A percentile compares a stretch with the other conserved stretches of the same genome.
These are phyloP conservation scores for Diprion similis DNA, from an alignment of 1,140 invertebrate genomes.

Conservation along the genomic window DNA sequence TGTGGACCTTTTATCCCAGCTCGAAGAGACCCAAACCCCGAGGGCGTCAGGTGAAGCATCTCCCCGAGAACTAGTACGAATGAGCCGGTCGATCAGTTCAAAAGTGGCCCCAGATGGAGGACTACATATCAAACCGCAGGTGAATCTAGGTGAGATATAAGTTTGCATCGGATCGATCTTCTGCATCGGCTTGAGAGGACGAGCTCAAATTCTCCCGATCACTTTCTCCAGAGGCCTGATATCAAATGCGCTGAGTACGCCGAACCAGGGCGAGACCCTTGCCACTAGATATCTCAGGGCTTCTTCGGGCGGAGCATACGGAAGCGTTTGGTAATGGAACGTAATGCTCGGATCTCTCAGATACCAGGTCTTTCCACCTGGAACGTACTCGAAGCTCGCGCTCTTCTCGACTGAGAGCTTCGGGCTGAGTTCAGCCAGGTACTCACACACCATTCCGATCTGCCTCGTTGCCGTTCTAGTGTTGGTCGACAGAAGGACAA, in stretches of 20 bases:
- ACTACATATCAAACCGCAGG: constrained; percentile 18
- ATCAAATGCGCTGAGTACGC: constrained; percentile 14
- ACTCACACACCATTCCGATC: constrained; percentile 18
- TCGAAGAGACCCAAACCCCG: constrained; percentile 34
- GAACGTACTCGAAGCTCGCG: constrained; percentile 26
- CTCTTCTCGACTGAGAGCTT: constrained; percentile 33
- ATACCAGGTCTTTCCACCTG: constrained; percentile 27
- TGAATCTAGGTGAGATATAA: constrained; percentile 35
- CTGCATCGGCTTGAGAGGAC: constrained; percentile 35
- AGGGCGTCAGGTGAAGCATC: constrained; percentile 29
- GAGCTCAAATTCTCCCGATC: constrained; percentile 16
- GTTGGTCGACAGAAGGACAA: constrained; percentile 33
- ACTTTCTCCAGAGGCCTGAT: constrained; percentile 9
- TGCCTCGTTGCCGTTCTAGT: constrained; percentile 23
- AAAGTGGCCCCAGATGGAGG: constrained; percentile 23
- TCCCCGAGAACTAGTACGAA: constrained; percentile 24
- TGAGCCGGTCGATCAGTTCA: constrained; percentile 28
- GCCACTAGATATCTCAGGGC: constrained; percentile 32
- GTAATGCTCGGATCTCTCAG: constrained; percentile 26
- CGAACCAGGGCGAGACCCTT: constrained; percentile 34
- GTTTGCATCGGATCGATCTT: constrained; percentile 32
- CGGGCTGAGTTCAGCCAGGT: constrained; percentile 27
- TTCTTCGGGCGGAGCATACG: background rate
- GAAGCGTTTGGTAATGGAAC: background rate
- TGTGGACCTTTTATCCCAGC: constrained; percentile 17